A percentile compares a stretch with the other conserved stretches of the same genome.
These are phyloP conservation scores for Pachypeltis micranthus DNA, from an alignment of 1,140 invertebrate species.

Conservation along the genomic window DNA sequence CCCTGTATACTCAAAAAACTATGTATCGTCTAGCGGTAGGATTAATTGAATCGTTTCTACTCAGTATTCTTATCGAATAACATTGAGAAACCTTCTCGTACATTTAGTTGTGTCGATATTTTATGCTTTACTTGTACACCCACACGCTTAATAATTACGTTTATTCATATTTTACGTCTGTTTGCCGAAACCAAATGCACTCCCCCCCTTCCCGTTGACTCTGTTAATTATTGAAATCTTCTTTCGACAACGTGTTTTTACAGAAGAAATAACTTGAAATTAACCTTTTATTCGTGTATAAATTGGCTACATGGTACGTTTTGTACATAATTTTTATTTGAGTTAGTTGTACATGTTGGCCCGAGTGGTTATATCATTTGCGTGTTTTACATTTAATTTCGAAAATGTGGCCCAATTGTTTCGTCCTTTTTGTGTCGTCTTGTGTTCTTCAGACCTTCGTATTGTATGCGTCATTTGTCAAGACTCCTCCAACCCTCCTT, in stretches of 20 bases:
- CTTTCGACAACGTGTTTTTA: background rate
- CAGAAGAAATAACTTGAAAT: too few species aligned
- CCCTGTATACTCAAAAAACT: too few species aligned
- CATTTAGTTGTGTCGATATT: background rate
- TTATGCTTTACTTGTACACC: background rate
- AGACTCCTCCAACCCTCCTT: too few species aligned
- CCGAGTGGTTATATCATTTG: background rate
- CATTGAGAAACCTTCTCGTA: background rate
- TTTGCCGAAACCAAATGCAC: slow-evolving; percentile 1
- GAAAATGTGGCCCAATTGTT: too few species aligned
- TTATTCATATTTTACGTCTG: background rate
- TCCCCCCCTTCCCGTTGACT: background rate
- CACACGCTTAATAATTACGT: background rate
- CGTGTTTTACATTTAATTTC: too few species aligned
- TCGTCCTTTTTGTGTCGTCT: too few species aligned
- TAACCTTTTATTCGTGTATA: background rate
- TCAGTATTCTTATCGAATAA: too few species aligned
- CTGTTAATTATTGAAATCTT: background rate
- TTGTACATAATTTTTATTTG: background rate
- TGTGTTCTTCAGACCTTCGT: too few species aligned
- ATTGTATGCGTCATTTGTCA: too few species aligned
- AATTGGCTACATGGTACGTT: background rate
- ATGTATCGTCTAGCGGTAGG: too few species aligned
- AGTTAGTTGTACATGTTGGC: background rate
- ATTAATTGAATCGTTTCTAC: too few species aligned